Evolutionary conservation across 1,140 invertebrate genomes (phyloP).

Genomic region (Megalonaias nervosa): DNA sequence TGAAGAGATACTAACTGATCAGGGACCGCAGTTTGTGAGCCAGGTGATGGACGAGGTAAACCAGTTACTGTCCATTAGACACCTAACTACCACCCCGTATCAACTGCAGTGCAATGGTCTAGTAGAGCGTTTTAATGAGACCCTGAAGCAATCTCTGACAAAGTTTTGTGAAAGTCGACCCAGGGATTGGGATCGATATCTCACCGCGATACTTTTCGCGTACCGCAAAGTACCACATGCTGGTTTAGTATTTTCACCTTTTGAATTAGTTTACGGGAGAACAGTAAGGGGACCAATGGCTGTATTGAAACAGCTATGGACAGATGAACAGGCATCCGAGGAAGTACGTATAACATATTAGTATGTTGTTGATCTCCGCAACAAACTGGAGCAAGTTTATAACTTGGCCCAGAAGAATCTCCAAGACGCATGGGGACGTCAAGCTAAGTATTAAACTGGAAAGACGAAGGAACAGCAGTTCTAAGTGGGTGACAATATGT

Average conservation of each 20-base stretch:
- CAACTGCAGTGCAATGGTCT: slow-evolving; percentile 58
- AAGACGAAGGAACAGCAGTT: slow-evolving; percentile 23
- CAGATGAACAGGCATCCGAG: no score
- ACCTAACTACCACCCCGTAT: slow-evolving; percentile 49
- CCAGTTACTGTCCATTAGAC: slow-evolving; percentile 39
- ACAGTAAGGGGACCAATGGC: no score
- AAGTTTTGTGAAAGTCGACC: slow-evolving; percentile 44
- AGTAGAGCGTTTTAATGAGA: slow-evolving; percentile 47
- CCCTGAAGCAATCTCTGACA: slow-evolving; percentile 50
- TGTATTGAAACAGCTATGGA: no score
- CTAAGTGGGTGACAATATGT: slow-evolving; percentile 37
- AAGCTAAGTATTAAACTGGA: slow-evolving; percentile 34
- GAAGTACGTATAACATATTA: no score
- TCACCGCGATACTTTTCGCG: slow-evolving; percentile 29
- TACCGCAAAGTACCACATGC: no score
- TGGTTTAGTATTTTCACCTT: neutral
- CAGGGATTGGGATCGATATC: slow-evolving; percentile 62
- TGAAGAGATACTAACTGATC: slow-evolving; percentile 68
- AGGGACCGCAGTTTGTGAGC: slow-evolving; percentile 70
- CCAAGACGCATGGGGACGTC: slow-evolving; percentile 10
- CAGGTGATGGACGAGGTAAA: slow-evolving; percentile 42
- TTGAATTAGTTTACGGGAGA: slow-evolving; percentile 33
- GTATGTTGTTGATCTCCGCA: slow-evolving; percentile 24
- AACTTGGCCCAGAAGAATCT: slow-evolving; percentile 35
- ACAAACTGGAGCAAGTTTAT: slow-evolving; percentile 36